Evolutionary conservation across 2,888 invertebrate genomes (phyloP).

Genomic region (Cancer borealis): DNA sequence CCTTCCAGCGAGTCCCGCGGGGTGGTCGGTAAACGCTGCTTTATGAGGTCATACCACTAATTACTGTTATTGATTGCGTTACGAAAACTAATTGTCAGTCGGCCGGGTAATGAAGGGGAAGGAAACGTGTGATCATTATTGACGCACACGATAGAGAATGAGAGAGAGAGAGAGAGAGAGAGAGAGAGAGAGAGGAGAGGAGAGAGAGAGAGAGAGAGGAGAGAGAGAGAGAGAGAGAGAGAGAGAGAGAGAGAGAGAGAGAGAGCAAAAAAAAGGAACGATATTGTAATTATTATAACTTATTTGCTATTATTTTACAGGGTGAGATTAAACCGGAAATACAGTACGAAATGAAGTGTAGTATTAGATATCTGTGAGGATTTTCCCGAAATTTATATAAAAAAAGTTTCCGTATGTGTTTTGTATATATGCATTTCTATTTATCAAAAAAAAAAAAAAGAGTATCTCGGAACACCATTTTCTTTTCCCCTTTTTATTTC

Average conservation of each 20-base stretch:
- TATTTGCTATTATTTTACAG: neutral
- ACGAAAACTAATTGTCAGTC: neutral
- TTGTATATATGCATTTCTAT: neutral
- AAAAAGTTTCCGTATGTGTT: neutral
- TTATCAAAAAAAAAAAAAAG: no score
- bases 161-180: no score
- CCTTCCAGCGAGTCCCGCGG: neutral
- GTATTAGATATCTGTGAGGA: neutral
- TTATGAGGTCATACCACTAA: neutral
- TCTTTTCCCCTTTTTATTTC: no score
- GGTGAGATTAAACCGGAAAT: neutral
- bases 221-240: no score
- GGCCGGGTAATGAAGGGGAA: neutral
- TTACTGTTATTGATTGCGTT: constrained; percentile 20
- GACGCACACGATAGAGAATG: neutral
- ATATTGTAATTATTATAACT: neutral
- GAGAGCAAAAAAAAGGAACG: neutral
- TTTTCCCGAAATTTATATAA: neutral
- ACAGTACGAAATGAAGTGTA: neutral
- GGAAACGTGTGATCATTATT: constrained; percentile 20
- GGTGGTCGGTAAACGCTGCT: constrained; percentile 20
- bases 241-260: no score
- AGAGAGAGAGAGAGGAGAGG: no score
- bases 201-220: no score
- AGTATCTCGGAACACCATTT: neutral